phyloP scores from a whole-genome alignment of 2,888 invertebrate genomes.

The Xiphydria camelus region DNA sequence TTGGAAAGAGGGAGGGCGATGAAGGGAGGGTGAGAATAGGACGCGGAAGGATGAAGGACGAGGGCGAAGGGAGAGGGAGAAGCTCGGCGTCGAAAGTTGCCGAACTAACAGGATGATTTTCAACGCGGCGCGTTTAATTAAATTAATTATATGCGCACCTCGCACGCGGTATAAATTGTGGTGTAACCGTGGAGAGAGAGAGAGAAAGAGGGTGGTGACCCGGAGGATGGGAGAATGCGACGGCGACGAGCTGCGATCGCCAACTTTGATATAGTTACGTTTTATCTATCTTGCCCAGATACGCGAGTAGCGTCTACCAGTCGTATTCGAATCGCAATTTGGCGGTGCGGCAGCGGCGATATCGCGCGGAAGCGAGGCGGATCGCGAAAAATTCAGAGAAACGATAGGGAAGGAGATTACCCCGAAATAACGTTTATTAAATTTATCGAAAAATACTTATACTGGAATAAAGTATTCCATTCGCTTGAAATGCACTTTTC shows the following conservation, averaged over 20 bases:
- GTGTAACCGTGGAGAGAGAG: slow-evolving; percentile 16
- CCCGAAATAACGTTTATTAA: too few relatives aligned
- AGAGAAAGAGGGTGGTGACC: slow-evolving; percentile 15
- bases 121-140: slow-evolving; percentile 55
- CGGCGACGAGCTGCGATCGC: slow-evolving; percentile 52
- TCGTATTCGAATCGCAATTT: too few relatives aligned
- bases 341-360: too few relatives aligned
- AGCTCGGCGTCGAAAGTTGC: slow-evolving; percentile 43
- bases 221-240: too few relatives aligned
- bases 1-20: slow-evolving; percentile 16
- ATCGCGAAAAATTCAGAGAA: too few relatives aligned
- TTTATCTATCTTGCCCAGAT: slow-evolving; percentile 50
- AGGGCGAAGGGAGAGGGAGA: slow-evolving; percentile 18
- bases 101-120: slow-evolving; percentile 50
- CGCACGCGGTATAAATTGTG: slow-evolving; percentile 54
- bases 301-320: too few relatives aligned
- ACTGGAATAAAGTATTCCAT: too few relatives aligned
- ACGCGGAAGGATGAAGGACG: too few relatives aligned
- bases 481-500: too few relatives aligned
- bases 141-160: slow-evolving; percentile 57
- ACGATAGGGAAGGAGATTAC: too few relatives aligned
- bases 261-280: slow-evolving; percentile 57
- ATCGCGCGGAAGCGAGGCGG: too few relatives aligned
- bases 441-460: too few relatives aligned
- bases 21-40: slow-evolving; percentile 10